Evolutionary conservation across 2,113 vertebrate genomes (phyloP).

Genomic region (Eonycteris spelaea): DNA sequence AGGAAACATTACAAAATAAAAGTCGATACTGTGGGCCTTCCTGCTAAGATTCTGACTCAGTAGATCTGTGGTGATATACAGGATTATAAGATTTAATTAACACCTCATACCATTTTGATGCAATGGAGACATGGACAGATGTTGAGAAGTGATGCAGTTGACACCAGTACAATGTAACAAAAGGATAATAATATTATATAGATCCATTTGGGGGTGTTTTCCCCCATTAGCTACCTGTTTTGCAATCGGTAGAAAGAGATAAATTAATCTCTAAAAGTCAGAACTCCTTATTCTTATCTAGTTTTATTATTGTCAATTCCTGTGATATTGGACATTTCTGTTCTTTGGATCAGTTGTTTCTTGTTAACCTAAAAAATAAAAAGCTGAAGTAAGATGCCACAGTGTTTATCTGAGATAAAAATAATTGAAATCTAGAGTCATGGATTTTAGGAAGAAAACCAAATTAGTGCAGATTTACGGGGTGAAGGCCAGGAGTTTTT

Average conservation of each 20-base stretch:
- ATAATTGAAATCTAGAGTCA: background rate
- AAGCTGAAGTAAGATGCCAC: background rate
- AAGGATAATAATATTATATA: background rate
- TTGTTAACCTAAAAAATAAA: background rate
- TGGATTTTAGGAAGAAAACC: background rate
- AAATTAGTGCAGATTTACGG: background rate
- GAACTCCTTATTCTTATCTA: background rate
- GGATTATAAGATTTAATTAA: background rate
- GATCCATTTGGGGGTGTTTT: background rate
- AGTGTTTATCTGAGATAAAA: background rate
- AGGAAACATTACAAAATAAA: background rate
- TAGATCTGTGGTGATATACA: background rate
- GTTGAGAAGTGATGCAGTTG: background rate
- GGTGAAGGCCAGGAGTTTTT: background rate
- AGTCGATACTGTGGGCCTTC: background rate
- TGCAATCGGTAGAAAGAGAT: background rate
- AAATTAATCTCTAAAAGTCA: background rate
- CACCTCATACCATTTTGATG: background rate
- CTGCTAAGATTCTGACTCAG: background rate
- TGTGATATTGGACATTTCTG: background rate
- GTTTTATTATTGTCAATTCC: background rate
- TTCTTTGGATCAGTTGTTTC: background rate
- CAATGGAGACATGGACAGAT: background rate
- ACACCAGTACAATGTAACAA: background rate
- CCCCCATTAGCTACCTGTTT: background rate